Evolutionary conservation across 2,113 vertebrate genomes (phyloP).

Genomic region (Engraulis encrasicolus): DNA sequence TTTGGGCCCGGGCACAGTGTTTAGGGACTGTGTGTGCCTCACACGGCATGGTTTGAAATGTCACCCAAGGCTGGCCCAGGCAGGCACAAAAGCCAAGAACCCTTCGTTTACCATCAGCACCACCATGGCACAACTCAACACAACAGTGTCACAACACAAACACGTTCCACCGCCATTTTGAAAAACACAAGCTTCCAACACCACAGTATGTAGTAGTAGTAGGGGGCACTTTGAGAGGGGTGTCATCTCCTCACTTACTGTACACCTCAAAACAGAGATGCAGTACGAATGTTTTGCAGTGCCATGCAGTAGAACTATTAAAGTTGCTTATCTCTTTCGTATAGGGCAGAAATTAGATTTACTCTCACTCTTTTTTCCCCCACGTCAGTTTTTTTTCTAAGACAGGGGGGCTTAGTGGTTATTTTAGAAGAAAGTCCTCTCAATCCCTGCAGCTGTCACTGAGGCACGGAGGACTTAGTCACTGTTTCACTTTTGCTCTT

Average conservation of each 20-base stretch:
- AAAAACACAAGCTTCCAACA: not conserved
- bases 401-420: not conserved
- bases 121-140: not conserved
- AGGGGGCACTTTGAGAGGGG: not conserved
- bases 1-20: conserved; percentile 16
- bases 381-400: not conserved
- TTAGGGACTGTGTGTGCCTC: conserved; percentile 20
- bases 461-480: conserved; percentile 51
- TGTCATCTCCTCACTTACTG: not conserved
- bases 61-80: not conserved
- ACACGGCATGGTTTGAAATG: conserved; percentile 7
- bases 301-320: not conserved
- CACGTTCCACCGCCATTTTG: not conserved
- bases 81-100: not conserved
- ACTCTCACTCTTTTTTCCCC: not conserved
- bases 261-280: not conserved
- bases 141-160: not conserved
- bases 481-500: conserved; percentile 64
- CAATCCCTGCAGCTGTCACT: conserved; percentile 17
- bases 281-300: not conserved
- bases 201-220: not conserved
- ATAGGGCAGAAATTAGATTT: not conserved
- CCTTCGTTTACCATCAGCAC: not conserved
- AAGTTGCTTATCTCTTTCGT: not conserved
- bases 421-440: conserved; percentile 19